Evolutionary conservation across 2,113 vertebrate species (phyloP), one percentile per base, ranked within the genome.

Genomic region (Alethe castanea): DNA sequence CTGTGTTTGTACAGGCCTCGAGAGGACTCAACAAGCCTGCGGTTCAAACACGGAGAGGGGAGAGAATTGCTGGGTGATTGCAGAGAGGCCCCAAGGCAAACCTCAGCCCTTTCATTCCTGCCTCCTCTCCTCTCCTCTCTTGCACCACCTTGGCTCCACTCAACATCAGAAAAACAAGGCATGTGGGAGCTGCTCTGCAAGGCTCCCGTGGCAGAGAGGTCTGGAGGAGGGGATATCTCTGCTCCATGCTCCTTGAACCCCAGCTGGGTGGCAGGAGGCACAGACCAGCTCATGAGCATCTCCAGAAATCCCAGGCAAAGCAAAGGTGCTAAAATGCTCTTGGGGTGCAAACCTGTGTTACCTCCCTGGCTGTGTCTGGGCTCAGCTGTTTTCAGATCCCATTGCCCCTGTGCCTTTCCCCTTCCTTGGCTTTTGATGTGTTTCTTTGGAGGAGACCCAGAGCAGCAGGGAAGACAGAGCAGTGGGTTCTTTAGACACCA

Each of bases 71-170:
- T 79, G 93, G 60, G 57, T 59, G 94, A 94, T 96, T 96, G 96
- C 95, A 91, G 92, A 96, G 94, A 95, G 45, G 69, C 94, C 97
- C 2, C 14, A 26, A 86, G 96, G 96, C 96, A 94, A 97, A 95
- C 90, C 94, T 94, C 95, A 96, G 80, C 88, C 86, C 92, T 97
- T 96, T 95, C 90, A 95, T 97, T 96, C 95, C 94, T 95, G 62
- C 87, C 91, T 93, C 88, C 42, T 71, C 81, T 70, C 88, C 42
- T 71, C 81, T 70, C 82, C 31, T 71, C 76, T 70, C 85, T 97
- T 97, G 95, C 97, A 96, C 95, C 97, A 90, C 82, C 93, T 88
- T 24, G 35, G 80, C 83, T 96, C 53, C 16, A 7, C 54, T 67
- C 29, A 24, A 4, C 94, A 9, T 36, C 62, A 83, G 84, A 86